Evolutionary conservation across 2,797 vertebrate genomes (phyloP).

Genomic region (Tachyglossus aculeatus): DNA sequence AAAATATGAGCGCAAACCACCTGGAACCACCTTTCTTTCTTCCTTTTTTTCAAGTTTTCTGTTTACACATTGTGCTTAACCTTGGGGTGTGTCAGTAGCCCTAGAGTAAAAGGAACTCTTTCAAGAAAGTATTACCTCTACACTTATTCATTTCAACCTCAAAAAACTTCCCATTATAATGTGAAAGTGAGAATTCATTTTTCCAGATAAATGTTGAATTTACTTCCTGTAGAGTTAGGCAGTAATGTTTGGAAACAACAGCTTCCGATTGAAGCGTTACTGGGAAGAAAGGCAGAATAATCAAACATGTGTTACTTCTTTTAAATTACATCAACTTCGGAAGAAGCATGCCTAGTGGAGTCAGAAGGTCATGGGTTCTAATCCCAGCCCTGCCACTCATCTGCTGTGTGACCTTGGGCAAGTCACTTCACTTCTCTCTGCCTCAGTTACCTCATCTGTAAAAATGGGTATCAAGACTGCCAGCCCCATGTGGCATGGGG

Average conservation of each 20-base stretch:
- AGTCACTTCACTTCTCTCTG: too few relatives aligned
- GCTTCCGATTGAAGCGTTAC: conserved; percentile 13
- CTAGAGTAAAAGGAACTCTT: conserved; percentile 36
- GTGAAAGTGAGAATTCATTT: conserved; percentile 24
- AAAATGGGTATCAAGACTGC: too few relatives aligned
- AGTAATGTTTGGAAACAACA: conserved; percentile 37
- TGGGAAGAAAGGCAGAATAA: conserved; percentile 24
- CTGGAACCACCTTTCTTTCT: not conserved
- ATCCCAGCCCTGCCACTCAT: too few relatives aligned
- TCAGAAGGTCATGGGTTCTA: too few relatives aligned
- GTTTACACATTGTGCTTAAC: conserved; percentile 43
- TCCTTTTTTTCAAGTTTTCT: not conserved
- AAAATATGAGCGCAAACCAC: conserved; percentile 31
- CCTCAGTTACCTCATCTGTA: too few relatives aligned
- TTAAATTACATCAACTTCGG: too few relatives aligned
- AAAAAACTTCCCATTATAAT: conserved; percentile 33
- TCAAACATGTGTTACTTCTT: too few relatives aligned
- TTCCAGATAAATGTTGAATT: conserved; percentile 12
- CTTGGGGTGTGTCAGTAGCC: conserved; percentile 16
- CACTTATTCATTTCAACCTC: conserved; percentile 22
- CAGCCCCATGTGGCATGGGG: too few relatives aligned
- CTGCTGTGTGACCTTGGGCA: too few relatives aligned
- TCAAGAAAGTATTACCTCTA: conserved; percentile 1
- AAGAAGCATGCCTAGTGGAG: too few relatives aligned
- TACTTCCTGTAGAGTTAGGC: conserved; percentile 11